These are phyloP conservation scores for Limnephilus lunatus DNA, from an alignment of 2,888 invertebrate species.

Conservation along the genomic window DNA sequence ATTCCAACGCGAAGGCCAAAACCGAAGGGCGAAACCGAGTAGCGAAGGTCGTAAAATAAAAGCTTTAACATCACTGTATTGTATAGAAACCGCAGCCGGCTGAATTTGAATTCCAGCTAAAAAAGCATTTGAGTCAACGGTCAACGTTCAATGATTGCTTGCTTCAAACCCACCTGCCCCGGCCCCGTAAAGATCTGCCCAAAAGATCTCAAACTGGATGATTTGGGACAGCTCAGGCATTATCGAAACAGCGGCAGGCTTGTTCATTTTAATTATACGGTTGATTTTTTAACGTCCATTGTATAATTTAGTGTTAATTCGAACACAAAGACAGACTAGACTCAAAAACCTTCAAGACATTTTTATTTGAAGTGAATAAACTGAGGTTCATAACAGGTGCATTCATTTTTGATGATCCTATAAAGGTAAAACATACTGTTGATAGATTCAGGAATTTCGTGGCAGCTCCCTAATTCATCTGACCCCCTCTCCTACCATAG, in stretches of 20 bases:
- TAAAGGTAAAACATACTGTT: not conserved
- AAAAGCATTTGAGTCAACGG: not conserved
- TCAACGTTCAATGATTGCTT: not conserved
- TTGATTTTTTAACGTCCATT: not conserved
- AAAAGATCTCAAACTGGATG: not conserved
- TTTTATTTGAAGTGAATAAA: not conserved
- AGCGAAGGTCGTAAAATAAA: not conserved
- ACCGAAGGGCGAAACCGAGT: not conserved
- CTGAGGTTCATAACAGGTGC: not conserved
- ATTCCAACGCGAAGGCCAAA: not conserved
- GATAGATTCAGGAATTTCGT: no score
- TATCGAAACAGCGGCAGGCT: not conserved
- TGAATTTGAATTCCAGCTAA: not conserved
- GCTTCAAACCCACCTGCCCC: not conserved
- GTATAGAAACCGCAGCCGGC: not conserved
- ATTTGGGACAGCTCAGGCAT: not conserved
- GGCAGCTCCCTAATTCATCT: no score
- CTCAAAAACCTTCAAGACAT: not conserved
- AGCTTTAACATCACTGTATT: not conserved
- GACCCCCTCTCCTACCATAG: no score
- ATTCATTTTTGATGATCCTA: not conserved
- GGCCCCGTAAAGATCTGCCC: not conserved
- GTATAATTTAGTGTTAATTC: not conserved
- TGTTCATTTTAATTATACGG: not conserved
- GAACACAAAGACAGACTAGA: not conserved